Evolutionary conservation across 2,797 vertebrate genomes (phyloP), one percentile per base, ranked within the genome.

Genomic region (Taenioides sp.): DNA sequence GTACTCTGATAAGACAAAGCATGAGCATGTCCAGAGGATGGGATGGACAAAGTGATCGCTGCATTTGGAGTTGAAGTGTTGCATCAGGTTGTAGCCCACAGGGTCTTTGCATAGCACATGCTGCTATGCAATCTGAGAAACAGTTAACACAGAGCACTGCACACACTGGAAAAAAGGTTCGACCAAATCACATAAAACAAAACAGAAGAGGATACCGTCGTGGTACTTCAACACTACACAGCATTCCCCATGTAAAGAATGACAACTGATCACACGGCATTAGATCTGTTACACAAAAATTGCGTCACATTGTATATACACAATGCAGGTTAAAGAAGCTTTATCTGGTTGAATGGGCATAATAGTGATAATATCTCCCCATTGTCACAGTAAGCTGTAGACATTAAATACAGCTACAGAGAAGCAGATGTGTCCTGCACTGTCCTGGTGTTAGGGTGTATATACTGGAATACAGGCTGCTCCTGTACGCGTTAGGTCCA

Each of bases 101-200:
- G 85, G 90, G 86, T 83, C 17, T 72, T 89, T 91, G 87, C 91
- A 92, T 94, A 94, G 92, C 91, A 61, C 94, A 95, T 94, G 93
- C 93, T 94, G 92, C 93, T 94, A 94, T 93, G 90, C 89, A 90
- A 83, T 73, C 79, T 83, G 77, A 85, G 84, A 90, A 82, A 94
- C 90, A 86, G 85, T 88, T 89, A 87, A 92, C 90, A 92, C 89
- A 64, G 72, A 88, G 89, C 85, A 94, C 90, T 79, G 88, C 92
- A 92, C 87, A 86, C 88, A 92, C 90, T 70, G 87, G 80, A 87
- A 79, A 81, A 86, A 75, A 85, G 86, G 86, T 83, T 27, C 80
- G 86, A 92, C 89, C 83, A 87, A 87, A 90, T 83, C 91, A 92
- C 89, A 80, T 78, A 83, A 73, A 22, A 74, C 22, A 61, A 75